Evolutionary conservation across 2,113 vertebrate species (phyloP).

Genomic region (Protobothrops mucrosquamatus): DNA sequence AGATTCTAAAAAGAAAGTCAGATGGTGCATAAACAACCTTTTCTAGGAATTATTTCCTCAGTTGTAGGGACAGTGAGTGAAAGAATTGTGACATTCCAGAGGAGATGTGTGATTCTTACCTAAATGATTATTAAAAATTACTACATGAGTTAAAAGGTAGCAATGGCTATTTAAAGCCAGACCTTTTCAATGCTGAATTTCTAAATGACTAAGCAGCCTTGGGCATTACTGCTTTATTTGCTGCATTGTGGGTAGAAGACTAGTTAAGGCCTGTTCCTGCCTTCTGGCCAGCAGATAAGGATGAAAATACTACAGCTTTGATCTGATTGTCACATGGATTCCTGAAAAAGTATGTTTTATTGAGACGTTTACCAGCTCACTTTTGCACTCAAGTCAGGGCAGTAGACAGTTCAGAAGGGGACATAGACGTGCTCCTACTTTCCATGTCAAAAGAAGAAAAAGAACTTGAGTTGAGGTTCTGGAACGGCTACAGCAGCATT

Average conservation of each 20-base stretch:
- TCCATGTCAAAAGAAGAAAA: not conserved
- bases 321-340: not conserved
- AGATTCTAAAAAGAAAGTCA: slow-evolving; percentile 17
- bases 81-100: not conserved
- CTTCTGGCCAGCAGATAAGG: not conserved
- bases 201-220: not conserved
- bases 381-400: not conserved
- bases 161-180: not conserved
- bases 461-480: not conserved
- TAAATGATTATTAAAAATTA: not conserved
- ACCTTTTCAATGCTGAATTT: not conserved
- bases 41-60: not conserved
- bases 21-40: slow-evolving; percentile 11
- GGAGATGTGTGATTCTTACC: not conserved
- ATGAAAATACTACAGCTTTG: not conserved
- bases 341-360: not conserved
- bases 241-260: not conserved
- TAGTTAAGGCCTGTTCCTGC: not conserved
- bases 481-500: too few relatives aligned
- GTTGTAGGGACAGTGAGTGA: not conserved
- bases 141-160: not conserved
- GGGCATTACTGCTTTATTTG: not conserved
- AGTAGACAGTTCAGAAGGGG: not conserved
- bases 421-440: too few relatives aligned
- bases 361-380: not conserved